Evolutionary conservation across 2,888 invertebrate species (phyloP).

Genomic region (Ophioninae sp.): DNA sequence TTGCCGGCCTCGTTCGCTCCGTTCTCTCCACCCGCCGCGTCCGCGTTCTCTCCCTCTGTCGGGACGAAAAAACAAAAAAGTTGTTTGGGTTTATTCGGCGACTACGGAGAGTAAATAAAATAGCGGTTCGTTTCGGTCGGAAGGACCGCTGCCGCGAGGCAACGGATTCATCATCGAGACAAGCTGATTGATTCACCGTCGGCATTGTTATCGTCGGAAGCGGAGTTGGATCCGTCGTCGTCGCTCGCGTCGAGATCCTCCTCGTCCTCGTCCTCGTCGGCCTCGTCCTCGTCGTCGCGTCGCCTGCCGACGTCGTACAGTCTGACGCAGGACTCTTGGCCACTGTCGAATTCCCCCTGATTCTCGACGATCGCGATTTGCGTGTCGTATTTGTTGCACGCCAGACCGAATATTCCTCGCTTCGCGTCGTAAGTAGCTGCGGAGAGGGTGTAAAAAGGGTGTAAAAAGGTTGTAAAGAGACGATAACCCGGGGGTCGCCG

Average conservation of each 20-base stretch:
- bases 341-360: slow-evolving; percentile 90
- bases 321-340: slow-evolving; percentile 94
- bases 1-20: slow-evolving; percentile 68
- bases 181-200: slow-evolving; percentile 71
- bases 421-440: slow-evolving; percentile 96
- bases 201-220: slow-evolving; percentile 80
- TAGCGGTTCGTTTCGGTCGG: not conserved
- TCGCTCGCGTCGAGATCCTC: slow-evolving; percentile 85
- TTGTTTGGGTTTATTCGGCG: not conserved
- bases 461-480: too few species aligned
- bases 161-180: not conserved
- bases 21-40: slow-evolving; percentile 68
- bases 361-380: slow-evolving; percentile 96
- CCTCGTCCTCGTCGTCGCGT: slow-evolving; percentile 94
- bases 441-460: too few species aligned
- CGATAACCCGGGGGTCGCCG: too few species aligned
- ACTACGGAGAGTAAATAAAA: not conserved
- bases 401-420: slow-evolving; percentile 92
- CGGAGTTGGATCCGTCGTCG: slow-evolving; percentile 82
- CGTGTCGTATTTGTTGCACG: slow-evolving; percentile 91
- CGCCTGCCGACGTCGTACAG: slow-evolving; percentile 95
- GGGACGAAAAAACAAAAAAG: slow-evolving; percentile 2
- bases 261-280: slow-evolving; percentile 86
- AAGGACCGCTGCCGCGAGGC: not conserved
- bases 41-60: slow-evolving; percentile 69